Conservation (phyloP, 2,888 invertebrate genomes). For the Poecilobothrus nobilitatus region DNA sequence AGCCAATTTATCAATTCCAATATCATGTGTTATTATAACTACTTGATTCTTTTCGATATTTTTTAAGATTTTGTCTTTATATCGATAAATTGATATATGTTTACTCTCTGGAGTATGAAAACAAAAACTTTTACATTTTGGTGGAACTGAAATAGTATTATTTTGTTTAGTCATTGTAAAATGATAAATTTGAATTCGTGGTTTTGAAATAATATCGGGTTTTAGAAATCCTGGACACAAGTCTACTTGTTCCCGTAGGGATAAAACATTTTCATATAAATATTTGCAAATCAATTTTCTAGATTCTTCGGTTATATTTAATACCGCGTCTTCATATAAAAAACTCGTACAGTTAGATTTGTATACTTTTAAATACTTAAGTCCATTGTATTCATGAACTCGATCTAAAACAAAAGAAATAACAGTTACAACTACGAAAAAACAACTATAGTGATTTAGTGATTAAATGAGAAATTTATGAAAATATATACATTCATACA, state of each 20-base stretch:
- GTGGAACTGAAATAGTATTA: background rate
- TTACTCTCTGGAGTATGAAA: constrained; percentile 20
- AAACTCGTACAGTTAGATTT: background rate
- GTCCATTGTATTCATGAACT: background rate
- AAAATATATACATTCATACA: background rate
- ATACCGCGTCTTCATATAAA: too few relatives aligned
- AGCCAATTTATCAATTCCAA: constrained; percentile 85
- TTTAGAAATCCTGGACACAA: background rate
- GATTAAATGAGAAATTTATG: background rate
- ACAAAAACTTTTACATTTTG: background rate
- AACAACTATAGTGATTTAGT: background rate
- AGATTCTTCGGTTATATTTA: background rate
- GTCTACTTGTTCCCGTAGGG: background rate
- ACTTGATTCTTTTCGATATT: constrained; percentile 66
- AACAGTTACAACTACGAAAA: too few relatives aligned
- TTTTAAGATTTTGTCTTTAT: constrained; percentile 63
- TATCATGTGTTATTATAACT: constrained; percentile 79
- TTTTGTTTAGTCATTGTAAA: constrained; percentile 1
- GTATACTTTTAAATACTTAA: background rate
- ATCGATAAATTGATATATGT: constrained; percentile 74
- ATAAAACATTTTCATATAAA: background rate
- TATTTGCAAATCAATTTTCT: background rate
- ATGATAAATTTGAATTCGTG: constrained; percentile 6
- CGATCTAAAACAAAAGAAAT: background rate
- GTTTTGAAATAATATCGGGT: background rate